phyloP scores from a whole-genome alignment of 1,140 invertebrate species.

The Chelonus insularis region DNA sequence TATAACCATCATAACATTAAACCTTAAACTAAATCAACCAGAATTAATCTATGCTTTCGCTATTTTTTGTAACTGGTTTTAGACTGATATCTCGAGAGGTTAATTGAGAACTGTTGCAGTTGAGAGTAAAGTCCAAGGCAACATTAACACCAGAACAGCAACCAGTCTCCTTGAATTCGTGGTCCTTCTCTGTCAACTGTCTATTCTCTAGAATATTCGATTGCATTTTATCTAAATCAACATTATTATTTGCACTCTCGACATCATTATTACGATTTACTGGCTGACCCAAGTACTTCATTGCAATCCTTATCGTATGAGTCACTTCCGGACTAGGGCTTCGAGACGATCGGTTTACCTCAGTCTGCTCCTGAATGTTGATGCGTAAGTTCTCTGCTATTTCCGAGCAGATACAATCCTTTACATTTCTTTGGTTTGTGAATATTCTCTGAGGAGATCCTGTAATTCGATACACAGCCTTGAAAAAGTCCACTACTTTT shows the following conservation, averaged over 20 bases:
- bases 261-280: slow-evolving; percentile 12
- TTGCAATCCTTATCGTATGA: slow-evolving; percentile 50
- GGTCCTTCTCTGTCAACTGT: slow-evolving; percentile 9
- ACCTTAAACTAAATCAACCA: slow-evolving; percentile 2
- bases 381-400: slow-evolving; percentile 42
- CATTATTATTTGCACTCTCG: not conserved
- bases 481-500: not conserved
- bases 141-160: slow-evolving; percentile 39
- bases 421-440: not conserved
- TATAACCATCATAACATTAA: no score
- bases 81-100: slow-evolving; percentile 41
- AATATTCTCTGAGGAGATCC: not conserved
- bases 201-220: slow-evolving; percentile 13
- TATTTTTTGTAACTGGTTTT: slow-evolving; percentile 28
- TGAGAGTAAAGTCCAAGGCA: slow-evolving; percentile 49
- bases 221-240: slow-evolving; percentile 1
- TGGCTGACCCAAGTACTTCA: slow-evolving; percentile 43
- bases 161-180: slow-evolving; percentile 13
- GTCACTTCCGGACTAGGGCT: slow-evolving; percentile 50
- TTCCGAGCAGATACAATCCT: slow-evolving; percentile 45
- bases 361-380: slow-evolving; percentile 39
- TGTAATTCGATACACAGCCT: slow-evolving; percentile 17
- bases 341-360: slow-evolving; percentile 33
- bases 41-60: not conserved
- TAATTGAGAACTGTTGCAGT: slow-evolving; percentile 48